Percentiles rank a stretch among this genome's conserved stretches.
Evolutionary conservation across 2,113 vertebrate species (phyloP).

Genomic region (Myrmophylax atrothorax): DNA sequence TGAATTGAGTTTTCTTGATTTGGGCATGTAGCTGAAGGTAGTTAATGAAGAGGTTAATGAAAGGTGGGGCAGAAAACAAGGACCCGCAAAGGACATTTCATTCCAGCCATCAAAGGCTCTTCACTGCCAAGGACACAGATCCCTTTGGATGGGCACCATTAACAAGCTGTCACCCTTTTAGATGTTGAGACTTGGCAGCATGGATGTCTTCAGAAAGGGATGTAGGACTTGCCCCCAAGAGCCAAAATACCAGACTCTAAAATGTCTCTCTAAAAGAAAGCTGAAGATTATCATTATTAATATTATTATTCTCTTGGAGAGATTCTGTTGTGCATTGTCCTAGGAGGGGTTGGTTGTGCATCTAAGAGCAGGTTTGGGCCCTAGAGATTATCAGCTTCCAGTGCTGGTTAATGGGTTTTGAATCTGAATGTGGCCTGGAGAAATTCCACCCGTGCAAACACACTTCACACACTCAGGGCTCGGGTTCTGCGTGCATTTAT

Average conservation of each 20-base stretch:
- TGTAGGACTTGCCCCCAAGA: neutral
- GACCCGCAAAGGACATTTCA: neutral
- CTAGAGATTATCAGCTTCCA: neutral
- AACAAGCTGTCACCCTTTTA: neutral
- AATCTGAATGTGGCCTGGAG: neutral
- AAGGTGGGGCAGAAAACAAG: neutral
- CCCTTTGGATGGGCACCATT: neutral
- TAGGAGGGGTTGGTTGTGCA: neutral
- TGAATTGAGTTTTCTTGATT: neutral
- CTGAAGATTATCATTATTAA: neutral
- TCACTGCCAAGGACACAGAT: neutral
- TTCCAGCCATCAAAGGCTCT: neutral
- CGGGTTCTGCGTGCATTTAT: neutral
- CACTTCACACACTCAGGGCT: accelerated
- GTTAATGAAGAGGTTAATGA: neutral
- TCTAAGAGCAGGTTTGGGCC: neutral
- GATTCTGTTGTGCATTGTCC: neutral
- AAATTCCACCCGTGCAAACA: neutral
- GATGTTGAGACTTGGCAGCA: neutral
- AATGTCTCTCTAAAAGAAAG: neutral
- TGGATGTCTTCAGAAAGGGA: neutral
- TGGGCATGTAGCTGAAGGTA: accelerated
- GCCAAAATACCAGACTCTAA: neutral
- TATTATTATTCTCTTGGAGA: neutral
- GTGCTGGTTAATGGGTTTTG: neutral